These are phyloP conservation scores for Halocynthia aurantium DNA, from an alignment of 23 tunicate species.

Conservation along the genomic window DNA sequence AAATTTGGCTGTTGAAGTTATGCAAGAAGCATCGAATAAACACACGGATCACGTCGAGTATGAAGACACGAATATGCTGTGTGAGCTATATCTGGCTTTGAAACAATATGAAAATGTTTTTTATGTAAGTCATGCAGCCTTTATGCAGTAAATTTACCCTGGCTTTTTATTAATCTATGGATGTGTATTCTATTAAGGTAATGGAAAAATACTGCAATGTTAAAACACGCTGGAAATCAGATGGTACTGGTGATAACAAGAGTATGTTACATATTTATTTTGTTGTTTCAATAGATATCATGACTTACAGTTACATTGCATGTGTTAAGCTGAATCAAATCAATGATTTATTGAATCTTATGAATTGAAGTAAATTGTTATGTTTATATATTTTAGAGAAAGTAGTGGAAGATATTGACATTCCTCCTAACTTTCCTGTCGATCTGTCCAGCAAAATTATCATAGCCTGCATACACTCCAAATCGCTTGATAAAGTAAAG, in stretches of 20 bases:
- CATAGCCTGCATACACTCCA: conserved; percentile 40
- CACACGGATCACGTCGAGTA: conserved; percentile 42
- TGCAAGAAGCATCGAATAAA: conserved; percentile 44
- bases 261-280: background rate
- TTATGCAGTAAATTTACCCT: background rate
- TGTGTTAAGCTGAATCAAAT: too few relatives aligned
- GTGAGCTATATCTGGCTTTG: conserved; percentile 45
- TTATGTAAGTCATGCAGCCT: conserved; percentile 13
- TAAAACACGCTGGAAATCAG: too few relatives aligned
- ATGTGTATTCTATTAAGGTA: too few relatives aligned
- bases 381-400: background rate
- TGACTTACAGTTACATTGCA: too few relatives aligned
- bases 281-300: background rate
- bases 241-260: too few relatives aligned
- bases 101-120: conserved; percentile 38
- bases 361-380: too few relatives aligned
- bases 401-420: conserved; percentile 9
- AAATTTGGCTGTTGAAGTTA: conserved; percentile 31
- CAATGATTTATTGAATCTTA: too few relatives aligned
- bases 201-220: too few relatives aligned
- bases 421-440: conserved; percentile 29
- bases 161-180: too few relatives aligned
- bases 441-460: conserved; percentile 65
- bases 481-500: conserved; percentile 26
- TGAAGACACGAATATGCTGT: conserved; percentile 72